Evolutionary conservation across 2,113 vertebrate species (phyloP).

Genomic region (Peromyscus maniculatus): DNA sequence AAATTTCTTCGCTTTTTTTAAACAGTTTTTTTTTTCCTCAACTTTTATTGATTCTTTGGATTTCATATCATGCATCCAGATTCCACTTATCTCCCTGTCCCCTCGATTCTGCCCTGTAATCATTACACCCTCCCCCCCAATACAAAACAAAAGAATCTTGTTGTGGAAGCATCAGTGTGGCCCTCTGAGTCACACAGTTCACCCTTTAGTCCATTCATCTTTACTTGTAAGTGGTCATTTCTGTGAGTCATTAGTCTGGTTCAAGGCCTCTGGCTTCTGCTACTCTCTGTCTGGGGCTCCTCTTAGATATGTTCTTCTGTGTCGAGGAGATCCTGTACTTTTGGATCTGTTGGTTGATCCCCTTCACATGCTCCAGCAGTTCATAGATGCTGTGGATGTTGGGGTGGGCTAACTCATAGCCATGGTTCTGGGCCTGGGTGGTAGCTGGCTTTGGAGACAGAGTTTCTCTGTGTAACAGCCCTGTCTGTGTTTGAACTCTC

Average conservation of each 20-base stretch:
- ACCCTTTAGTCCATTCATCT: background rate
- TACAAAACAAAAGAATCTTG: background rate
- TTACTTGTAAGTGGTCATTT: background rate
- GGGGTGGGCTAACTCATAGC: background rate
- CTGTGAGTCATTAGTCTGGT: background rate
- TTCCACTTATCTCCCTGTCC: background rate
- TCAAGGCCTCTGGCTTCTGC: background rate
- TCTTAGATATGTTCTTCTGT: background rate
- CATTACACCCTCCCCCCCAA: background rate
- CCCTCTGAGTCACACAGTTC: background rate
- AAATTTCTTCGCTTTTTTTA: background rate
- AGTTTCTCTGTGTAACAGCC: background rate
- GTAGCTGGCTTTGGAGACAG: background rate
- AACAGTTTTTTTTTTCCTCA: background rate
- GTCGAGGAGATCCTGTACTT: background rate
- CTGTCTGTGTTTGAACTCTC: background rate
- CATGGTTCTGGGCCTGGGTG: no score
- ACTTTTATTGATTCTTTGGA: background rate
- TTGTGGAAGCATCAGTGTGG: background rate
- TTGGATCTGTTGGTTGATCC: background rate
- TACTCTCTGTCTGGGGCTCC: background rate
- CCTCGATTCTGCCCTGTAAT: background rate
- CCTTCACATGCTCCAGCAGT: background rate
- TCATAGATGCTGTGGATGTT: background rate
- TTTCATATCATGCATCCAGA: background rate